phyloP scores from a whole-genome alignment of 1,140 invertebrate genomes.

The Pectinophora gossypiella region DNA sequence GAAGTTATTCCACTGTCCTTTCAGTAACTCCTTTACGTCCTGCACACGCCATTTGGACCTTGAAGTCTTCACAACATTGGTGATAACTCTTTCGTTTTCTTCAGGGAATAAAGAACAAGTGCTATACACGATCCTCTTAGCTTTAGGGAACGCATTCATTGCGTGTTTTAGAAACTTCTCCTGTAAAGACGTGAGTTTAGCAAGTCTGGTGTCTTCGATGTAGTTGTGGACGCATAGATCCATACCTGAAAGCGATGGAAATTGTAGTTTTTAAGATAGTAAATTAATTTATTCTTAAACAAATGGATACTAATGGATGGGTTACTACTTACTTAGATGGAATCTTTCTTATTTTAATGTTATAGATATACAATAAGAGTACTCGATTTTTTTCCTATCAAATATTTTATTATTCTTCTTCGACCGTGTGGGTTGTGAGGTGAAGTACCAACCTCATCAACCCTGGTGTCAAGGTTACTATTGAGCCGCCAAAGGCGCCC shows the following conservation, averaged over 20 bases:
- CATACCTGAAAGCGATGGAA: slow-evolving; percentile 42
- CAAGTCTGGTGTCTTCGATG: slow-evolving; percentile 75
- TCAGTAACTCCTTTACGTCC: slow-evolving; percentile 76
- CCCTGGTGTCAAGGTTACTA: no score
- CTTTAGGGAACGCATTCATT: slow-evolving; percentile 87
- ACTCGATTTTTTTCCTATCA: no score
- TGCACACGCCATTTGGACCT: slow-evolving; percentile 79
- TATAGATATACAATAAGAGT: no score
- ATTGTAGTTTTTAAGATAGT: neutral
- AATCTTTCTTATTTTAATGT: no score
- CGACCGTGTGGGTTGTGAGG: no score
- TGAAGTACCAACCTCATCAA: no score
- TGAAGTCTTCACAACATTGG: slow-evolving; percentile 76
- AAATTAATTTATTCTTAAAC: no score
- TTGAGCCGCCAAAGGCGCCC: no score
- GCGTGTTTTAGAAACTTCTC: slow-evolving; percentile 90
- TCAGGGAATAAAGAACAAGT: slow-evolving; percentile 93
- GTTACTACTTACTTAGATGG: no score
- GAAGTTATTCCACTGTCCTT: slow-evolving; percentile 81
- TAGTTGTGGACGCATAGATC: slow-evolving; percentile 60
- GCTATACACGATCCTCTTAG: slow-evolving; percentile 93
- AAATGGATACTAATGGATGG: no score
- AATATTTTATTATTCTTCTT: no score
- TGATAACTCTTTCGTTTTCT: slow-evolving; percentile 95
- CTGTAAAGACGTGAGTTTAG: slow-evolving; percentile 88